Base-by-base conservation (phyloP, 2,797 vertebrate species). In the Odontamblyopus lacepedii region DNA sequence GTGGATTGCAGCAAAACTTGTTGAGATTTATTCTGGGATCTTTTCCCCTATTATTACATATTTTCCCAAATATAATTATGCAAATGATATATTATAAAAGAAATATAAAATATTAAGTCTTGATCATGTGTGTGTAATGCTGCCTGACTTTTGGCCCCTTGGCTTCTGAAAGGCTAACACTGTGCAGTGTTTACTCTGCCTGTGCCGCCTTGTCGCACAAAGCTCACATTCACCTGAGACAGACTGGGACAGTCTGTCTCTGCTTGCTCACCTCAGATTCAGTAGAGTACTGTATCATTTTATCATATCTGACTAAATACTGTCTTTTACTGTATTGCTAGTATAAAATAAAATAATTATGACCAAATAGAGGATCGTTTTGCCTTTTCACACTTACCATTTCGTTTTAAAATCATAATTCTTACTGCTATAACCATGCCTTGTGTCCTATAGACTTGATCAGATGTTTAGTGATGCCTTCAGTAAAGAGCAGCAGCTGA, bases 381-480 rank as follows among this genome's bases (percentile, higher is more conserved):
- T 44, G 41, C 41, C 13, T 48, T 48, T 48, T 48, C 44, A 48
- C 44, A 15, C 15, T 16, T 48, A 48, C 35, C 35, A 38, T 38
- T 38, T 38, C 35, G 15, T 48, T 15, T 48, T 48, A 15, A 48
- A 48, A 48, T 15, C 13, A 44, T 2, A 41, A 35, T 35, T 35
- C 12, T 44, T 44, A 13, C 16, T 48, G 44, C 44, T 7, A 59
- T 16, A 23, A 4, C 6, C 38, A 3, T 70, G 62, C 15, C 72
- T 1, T 18, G 30, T 61, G 5, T 13, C 9, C 27, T 44, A 23
- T 23, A 99, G 97, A 75, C 81, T 98, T 92, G 96, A 99, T 91
- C 97, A 98, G 86, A 98, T 99, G 96, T 99, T 99, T 92, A 97
- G 95, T 62, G 97, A 99, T 75, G 97, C 96, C 9, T 98, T 99